Evolutionary conservation across 2,888 invertebrate species (phyloP), one percentile per base, ranked within the genome.

Genomic region (Boloria selene): DNA sequence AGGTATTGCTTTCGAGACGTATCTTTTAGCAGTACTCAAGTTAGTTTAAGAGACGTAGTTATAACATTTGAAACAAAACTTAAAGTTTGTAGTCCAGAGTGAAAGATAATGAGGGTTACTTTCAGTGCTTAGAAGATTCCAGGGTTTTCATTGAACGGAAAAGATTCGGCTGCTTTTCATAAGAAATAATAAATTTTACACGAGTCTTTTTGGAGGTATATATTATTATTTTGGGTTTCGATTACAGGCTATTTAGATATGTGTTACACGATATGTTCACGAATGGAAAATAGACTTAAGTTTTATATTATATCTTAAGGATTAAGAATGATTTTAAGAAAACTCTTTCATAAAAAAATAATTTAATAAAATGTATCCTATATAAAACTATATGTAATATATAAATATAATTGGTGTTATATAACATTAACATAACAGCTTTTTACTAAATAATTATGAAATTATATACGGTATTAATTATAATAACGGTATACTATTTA

Each of bases 41-140:
- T 38, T 38, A 38, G 7, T 38, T 38, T 7, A 38, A 10, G 10
- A 54, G 47, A 62, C 53, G 38, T 54, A 22, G 55, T 42, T 56
- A 16, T 31, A 45, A 47, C 38, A 62, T 53, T 54, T 45, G 44
- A 38, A 18, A 54, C 18, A 31, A 10, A 49, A 44, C 38, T 62
- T 17, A 13, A 16, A 14, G 38, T 17, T 18, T 13, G 49, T 18
- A 49, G 62, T 49, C 16, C 38, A 16, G 31, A 18, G 22, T 55
- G 17, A 50, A 62, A 49, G 18, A 49, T 55, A 38, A 62, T 38
- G n/a, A 54, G n/a, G 16, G 26, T 54, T n/a, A 49, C 45, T 54
- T 14, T 18, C 16, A 49, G 38, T 3, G 42, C 42, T 55, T 5
- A 7, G 49, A 38, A 51, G 26, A 17, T 52, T 22, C 22, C n/a